Evolutionary conservation across 2,888 invertebrate species (phyloP).

Genomic region (Catocala fraxini): DNA sequence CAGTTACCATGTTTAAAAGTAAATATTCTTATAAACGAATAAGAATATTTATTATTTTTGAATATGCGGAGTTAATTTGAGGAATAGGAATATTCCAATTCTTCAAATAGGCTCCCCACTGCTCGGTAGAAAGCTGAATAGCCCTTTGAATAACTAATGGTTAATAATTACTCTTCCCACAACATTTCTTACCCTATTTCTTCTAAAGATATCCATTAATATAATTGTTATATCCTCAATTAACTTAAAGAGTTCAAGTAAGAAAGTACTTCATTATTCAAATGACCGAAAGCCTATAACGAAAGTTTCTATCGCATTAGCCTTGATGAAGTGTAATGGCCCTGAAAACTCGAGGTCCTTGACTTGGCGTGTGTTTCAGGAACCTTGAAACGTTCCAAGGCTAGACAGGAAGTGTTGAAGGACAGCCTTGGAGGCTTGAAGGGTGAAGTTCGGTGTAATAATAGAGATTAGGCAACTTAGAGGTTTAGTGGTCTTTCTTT

Average conservation of each 20-base stretch:
- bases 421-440: constrained; percentile 14
- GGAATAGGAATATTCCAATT: no score
- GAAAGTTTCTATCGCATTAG: constrained; percentile 20
- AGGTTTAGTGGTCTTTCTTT: not conserved
- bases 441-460: constrained; percentile 12
- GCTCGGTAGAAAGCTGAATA: no score
- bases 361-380: constrained; percentile 29
- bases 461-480: not conserved
- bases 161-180: no score
- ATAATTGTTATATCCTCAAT: no score
- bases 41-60: no score
- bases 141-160: no score
- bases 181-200: no score
- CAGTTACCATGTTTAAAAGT: no score
- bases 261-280: not conserved
- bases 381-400: constrained; percentile 40
- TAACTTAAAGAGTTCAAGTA: not conserved
- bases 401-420: constrained; percentile 24
- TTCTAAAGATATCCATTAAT: no score
- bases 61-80: no score
- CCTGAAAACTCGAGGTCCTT: constrained; percentile 38
- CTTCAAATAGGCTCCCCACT: no score
- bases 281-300: not conserved
- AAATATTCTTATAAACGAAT: no score
- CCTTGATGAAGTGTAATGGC: constrained; percentile 21